Evolutionary conservation across 2,113 vertebrate species (phyloP), one percentile per base, ranked within the genome.

Genomic region (Callipepla californica): DNA sequence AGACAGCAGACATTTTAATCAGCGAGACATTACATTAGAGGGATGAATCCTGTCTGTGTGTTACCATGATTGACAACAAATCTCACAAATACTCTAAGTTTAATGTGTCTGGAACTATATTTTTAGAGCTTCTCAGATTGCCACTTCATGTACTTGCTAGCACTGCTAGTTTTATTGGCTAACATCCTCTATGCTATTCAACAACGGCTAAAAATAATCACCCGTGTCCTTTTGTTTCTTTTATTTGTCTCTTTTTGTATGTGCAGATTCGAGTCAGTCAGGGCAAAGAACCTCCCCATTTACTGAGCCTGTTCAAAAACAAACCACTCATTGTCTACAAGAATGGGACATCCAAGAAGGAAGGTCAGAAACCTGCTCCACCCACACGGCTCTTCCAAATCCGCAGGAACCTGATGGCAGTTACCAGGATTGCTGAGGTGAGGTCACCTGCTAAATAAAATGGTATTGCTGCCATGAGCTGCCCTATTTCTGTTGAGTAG

Each of bases 381-480:
- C 92, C 97, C 0, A 98, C 83, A 0, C 98, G 96, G 19, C 98
- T 99, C 90, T 99, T 99, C 96, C 99, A 99, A 96, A 97, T 99
- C 58, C 98, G 98, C 70, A 98, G 97, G 92, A 99, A 99, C 95
- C 96, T 99, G 65, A 97, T 97, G 25, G 96, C 96, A 30, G 97
- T 98, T 96, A 99, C 99, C 36, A 98, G 99, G 85, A 98, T 99
- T 55, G 97, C 97, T 2, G 99, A 99, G 98, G 99, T 99, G 78
- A 98, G 66, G 48, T 51, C 72, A 66, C 14, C 9, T 42, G 9
- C 57, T 59, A 20, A 57, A 10, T 57, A 59, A 92, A 30, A n/a
- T 13, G 4, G 17, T 16, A 25, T 13, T 72, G 48, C 67, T 85
- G 40, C 28, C n/a, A 30, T 0, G 0, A 78, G 23, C 47, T 40